phyloP scores from a whole-genome alignment of 2,113 vertebrate genomes.

The Anseranas semipalmata region DNA sequence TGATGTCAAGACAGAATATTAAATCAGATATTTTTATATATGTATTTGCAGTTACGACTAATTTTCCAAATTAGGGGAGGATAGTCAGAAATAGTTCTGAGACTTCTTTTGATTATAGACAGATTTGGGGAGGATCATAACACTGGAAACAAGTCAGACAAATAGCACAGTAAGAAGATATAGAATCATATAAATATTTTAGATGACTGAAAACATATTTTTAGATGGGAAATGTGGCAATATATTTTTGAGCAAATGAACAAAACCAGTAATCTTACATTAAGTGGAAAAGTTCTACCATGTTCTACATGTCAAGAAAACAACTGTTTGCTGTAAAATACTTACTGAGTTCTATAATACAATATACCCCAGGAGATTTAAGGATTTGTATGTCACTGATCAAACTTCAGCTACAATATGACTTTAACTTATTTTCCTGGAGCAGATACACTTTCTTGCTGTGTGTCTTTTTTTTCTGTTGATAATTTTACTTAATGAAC shows the following conservation, averaged over 20 bases:
- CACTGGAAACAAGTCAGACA: background rate
- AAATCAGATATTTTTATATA: background rate
- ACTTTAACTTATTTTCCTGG: background rate
- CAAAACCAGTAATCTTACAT: background rate
- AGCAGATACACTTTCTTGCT: background rate
- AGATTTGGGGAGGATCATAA: background rate
- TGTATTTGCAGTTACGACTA: background rate
- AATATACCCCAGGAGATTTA: background rate
- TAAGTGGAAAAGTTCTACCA: background rate
- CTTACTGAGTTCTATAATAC: background rate
- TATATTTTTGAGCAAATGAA: fast-evolving
- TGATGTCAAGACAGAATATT: background rate
- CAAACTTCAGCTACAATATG: background rate
- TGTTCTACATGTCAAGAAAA: background rate
- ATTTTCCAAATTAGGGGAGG: background rate
- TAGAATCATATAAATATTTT: background rate
- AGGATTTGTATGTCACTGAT: background rate
- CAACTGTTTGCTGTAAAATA: background rate
- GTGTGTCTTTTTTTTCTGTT: background rate
- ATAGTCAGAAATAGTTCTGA: background rate
- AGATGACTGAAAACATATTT: background rate
- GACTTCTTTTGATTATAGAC: background rate
- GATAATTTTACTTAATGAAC: background rate
- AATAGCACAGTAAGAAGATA: background rate
- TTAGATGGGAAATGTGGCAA: background rate